These are phyloP conservation scores for Apostichopus japonicus DNA, from an alignment of 35 echinoderm and acorn worm species.

Conservation along the genomic window DNA sequence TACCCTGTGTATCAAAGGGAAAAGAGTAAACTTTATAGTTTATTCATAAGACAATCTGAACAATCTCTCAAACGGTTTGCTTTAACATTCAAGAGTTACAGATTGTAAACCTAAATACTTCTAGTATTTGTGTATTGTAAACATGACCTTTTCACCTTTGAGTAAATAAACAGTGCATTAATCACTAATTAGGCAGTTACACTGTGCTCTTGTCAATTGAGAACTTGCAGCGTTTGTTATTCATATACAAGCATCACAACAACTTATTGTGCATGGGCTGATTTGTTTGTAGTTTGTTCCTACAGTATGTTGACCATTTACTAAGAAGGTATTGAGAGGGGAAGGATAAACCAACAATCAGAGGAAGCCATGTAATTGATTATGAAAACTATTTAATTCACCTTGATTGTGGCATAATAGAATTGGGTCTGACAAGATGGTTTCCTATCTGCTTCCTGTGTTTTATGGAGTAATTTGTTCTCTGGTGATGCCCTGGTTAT, in stretches of 20 bases:
- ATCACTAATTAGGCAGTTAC: background rate
- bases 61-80: no score
- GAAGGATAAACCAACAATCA: background rate
- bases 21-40: no score
- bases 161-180: background rate
- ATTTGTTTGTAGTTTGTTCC: background rate
- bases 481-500: background rate
- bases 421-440: background rate
- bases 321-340: background rate
- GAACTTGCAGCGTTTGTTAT: background rate
- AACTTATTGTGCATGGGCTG: background rate
- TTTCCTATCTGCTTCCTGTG: background rate
- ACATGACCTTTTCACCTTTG: no score
- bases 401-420: background rate
- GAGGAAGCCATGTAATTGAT: background rate
- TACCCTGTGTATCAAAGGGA: no score
- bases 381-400: background rate
- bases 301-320: background rate
- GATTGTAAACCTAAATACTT: no score
- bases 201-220: background rate
- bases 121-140: no score
- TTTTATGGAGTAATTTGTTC: background rate
- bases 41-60: no score
- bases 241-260: background rate
- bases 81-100: no score